A percentile compares a stretch with the other conserved stretches of the same genome.
Conservation (phyloP, 2,797 vertebrate species). For the Ambastaia sidthimunki region DNA sequence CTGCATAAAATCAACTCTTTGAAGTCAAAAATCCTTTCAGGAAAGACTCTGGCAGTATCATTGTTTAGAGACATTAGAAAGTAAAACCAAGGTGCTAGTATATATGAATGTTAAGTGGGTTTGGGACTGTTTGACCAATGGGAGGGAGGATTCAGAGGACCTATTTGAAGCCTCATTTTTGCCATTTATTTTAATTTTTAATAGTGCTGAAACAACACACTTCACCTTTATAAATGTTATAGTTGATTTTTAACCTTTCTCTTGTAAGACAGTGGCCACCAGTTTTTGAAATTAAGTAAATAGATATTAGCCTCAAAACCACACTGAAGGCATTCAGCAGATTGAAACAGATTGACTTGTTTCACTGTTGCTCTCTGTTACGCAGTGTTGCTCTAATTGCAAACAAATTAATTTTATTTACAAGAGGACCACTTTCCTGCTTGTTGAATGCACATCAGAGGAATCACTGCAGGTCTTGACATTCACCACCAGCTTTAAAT, state of each 20-base stretch:
- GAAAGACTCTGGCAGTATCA: background rate
- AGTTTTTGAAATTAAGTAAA: no score
- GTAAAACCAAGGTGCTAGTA: background rate
- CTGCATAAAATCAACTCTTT: background rate
- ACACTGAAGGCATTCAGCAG: background rate
- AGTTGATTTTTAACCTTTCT: no score
- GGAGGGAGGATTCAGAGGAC: no score
- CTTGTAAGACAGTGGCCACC: no score
- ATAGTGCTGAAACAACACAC: no score
- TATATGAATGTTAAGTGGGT: no score
- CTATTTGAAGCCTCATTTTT: no score
- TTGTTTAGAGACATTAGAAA: background rate
- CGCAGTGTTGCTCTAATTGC: conserved; percentile 67
- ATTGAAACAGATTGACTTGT: conserved; percentile 37
- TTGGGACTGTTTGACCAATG: no score
- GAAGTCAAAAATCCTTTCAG: background rate
- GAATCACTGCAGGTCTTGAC: conserved; percentile 67
- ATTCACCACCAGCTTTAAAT: conserved; percentile 60
- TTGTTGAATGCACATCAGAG: conserved; percentile 70
- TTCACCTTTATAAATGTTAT: no score
- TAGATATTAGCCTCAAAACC: background rate
- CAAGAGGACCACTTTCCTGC: conserved; percentile 64
- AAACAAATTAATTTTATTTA: conserved; percentile 78
- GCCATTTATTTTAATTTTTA: no score
- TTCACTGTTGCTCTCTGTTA: conserved; percentile 16